Evolutionary conservation across 2,113 vertebrate genomes (phyloP), one percentile per base, ranked within the genome.

Genomic region (Alethe diademata): DNA sequence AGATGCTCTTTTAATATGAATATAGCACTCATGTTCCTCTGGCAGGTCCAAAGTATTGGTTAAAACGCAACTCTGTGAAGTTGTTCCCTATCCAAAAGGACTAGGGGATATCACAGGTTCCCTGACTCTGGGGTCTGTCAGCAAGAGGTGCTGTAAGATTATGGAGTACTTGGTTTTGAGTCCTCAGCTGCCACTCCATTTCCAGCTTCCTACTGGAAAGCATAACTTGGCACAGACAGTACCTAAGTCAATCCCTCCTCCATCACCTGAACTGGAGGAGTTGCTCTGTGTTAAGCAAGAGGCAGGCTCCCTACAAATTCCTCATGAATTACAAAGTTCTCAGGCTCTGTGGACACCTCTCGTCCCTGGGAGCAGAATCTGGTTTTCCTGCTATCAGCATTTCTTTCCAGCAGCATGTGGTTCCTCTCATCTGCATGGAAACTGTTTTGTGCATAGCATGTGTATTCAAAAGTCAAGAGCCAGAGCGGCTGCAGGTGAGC

Each of bases 401-500:
- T 92, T 91, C 69, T 36, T 47, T 81, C 76, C 62, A 66, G 71
- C 80, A 92, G 91, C 90, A 86, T 93, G 88, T 92, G 86, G 90
- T 91, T 97, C 96, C 71, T 91, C 74, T 91, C 81, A 78, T 74
- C 76, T 82, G n/a, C 66, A 13, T 93, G 92, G 78, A 67, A 93
- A 64, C 71, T 64, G 17, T 73, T 61, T 28, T 90, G n/a, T 84
- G 57, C 38, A 15, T 47, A 91, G 70, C 72, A 47, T 45, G 24
- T 78, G 91, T 69, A 90, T 79, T 96, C 50, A 89, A 72, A 96
- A 96, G 85, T 73, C 70, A 78, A 80, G 88, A 93, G 69, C 73
- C 75, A 88, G 86, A 90, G 75, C 0, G 47, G 70, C 83, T 92
- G 95, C 94, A 96, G 95, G 97, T 97, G 93, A 96, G 94, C 88